A percentile compares a stretch with the other conserved stretches of the same genome.
These are phyloP conservation scores for Squalus acanthias DNA, from an alignment of 2,797 vertebrate genomes.

Conservation along the genomic window DNA sequence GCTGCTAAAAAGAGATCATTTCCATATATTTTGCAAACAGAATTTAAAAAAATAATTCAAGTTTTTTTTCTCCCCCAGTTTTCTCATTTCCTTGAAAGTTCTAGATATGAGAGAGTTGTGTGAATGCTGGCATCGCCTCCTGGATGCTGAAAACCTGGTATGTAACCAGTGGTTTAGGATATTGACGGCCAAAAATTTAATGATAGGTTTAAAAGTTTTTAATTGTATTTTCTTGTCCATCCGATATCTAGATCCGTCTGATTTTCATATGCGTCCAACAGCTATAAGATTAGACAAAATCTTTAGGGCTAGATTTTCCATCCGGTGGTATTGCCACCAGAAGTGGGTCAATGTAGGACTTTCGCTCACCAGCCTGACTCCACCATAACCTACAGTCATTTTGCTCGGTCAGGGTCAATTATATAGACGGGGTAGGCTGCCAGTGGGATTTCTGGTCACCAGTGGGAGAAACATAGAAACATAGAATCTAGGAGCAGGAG, in stretches of 20 bases:
- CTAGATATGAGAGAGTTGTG: no score
- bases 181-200: not conserved
- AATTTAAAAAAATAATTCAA: not conserved
- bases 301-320: not conserved
- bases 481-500: no score
- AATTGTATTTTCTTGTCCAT: not conserved
- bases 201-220: not conserved
- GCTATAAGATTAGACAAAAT: not conserved
- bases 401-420: not conserved
- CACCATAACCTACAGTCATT: not conserved
- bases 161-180: no score
- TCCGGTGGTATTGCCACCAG: not conserved
- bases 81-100: not conserved
- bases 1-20: not conserved
- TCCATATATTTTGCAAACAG: not conserved
- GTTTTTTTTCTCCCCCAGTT: not conserved
- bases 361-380: not conserved
- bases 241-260: not conserved
- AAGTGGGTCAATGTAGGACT: not conserved
- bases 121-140: no score
- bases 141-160: no score
- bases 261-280: not conserved
- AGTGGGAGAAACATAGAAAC: no score
- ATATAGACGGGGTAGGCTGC: not conserved
- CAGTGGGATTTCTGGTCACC: no score